Conservation (phyloP, 1,140 invertebrate species). For the Thrips palmi region DNA sequence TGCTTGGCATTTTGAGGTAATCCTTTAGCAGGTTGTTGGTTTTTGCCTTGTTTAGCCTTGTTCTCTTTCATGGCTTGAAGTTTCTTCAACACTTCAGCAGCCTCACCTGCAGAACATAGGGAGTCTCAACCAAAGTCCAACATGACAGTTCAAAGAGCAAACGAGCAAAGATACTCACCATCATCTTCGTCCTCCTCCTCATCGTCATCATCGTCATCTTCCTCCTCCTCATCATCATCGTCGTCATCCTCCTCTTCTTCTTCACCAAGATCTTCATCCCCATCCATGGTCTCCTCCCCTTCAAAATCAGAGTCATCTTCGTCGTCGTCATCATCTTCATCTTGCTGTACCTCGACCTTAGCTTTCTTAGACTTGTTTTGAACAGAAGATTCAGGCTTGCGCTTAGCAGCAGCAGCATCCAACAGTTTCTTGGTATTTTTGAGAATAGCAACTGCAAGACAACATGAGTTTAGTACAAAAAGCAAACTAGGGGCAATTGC, state of each 20-base stretch:
- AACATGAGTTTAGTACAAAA: too few species aligned
- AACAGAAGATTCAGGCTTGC: background rate
- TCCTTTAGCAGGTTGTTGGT: constrained; percentile 10
- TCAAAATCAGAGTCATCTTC: constrained; percentile 10
- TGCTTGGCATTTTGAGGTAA: constrained; percentile 4
- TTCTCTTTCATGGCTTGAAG: constrained; percentile 5
- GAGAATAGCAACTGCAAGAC: too few species aligned
- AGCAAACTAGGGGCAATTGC: too few species aligned
- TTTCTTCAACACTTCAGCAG: constrained; percentile 20
- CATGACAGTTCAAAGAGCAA: too few species aligned
- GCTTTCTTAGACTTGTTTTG: background rate
- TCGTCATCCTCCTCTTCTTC: constrained; percentile 13
- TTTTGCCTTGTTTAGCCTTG: constrained; percentile 6
- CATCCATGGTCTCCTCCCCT: constrained; percentile 13
- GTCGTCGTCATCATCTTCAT: constrained; percentile 12
- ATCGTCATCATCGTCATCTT: constrained; percentile 19
- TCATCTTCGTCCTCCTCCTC: constrained; percentile 16
- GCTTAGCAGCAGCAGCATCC: too few species aligned
- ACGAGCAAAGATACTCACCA: constrained; percentile 23
- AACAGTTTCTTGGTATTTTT: too few species aligned
- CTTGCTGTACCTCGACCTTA: background rate
- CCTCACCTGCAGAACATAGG: constrained; percentile 25
- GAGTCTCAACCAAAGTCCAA: too few species aligned
- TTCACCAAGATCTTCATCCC: constrained; percentile 12
- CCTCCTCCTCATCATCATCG: constrained; percentile 13